Conservation (phyloP, 2,888 invertebrate genomes). For the Lymantria dispar region DNA sequence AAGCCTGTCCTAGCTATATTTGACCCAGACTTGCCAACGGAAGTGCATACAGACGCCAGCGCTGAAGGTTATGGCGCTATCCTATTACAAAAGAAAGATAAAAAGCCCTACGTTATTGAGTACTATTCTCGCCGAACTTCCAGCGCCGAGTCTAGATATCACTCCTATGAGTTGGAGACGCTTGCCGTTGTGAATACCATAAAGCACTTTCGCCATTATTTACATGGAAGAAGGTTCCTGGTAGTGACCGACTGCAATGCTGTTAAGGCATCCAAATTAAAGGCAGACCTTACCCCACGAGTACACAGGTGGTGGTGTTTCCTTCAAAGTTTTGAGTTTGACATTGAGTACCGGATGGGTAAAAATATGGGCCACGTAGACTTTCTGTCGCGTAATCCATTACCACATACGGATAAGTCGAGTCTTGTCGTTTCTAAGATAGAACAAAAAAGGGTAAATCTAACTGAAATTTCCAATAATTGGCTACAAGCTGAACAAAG, state of each 20-base stretch:
- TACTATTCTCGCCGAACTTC: neutral
- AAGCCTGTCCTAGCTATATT: neutral
- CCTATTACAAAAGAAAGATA: neutral
- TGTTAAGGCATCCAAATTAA: conserved; percentile 1
- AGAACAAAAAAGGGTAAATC: conserved; percentile 3
- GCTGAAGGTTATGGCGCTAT: neutral
- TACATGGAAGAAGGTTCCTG: conserved; percentile 7
- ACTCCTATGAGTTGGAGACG: conserved; percentile 22
- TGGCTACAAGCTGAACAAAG: conserved; percentile 18
- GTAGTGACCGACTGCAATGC: conserved; percentile 18
- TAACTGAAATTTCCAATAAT: neutral
- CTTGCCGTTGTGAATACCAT: conserved; percentile 19
- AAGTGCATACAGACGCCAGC: neutral
- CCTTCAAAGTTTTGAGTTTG: conserved; percentile 4
- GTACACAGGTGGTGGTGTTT: conserved; percentile 8
- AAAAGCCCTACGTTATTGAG: neutral
- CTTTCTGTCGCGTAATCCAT: conserved; percentile 13
- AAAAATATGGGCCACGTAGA: conserved; percentile 8
- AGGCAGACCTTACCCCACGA: conserved; percentile 3
- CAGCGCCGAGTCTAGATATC: conserved; percentile 9
- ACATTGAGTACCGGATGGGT: neutral
- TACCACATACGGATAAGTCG: neutral
- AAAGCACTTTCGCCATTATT: conserved; percentile 9
- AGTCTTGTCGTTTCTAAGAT: conserved; percentile 5
- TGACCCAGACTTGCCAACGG: neutral